These are phyloP conservation scores for Triplophysa tibetana DNA, from an alignment of 2,113 vertebrate genomes.

Conservation along the genomic window DNA sequence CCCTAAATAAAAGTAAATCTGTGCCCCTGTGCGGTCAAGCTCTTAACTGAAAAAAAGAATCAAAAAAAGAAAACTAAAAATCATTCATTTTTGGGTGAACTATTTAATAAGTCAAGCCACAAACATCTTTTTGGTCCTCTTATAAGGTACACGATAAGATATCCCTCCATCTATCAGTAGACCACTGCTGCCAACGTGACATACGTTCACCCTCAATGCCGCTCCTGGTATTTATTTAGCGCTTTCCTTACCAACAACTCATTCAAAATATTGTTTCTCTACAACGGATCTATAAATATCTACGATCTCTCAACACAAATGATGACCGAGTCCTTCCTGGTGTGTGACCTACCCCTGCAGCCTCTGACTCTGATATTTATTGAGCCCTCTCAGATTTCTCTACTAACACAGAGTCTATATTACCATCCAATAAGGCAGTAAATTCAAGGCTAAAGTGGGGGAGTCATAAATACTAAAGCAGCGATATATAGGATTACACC, in stretches of 20 bases:
- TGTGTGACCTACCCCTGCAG: conserved; percentile 40
- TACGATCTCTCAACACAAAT: conserved; percentile 45
- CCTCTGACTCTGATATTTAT: conserved; percentile 45
- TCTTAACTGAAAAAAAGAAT: neutral
- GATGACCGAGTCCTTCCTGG: conserved; percentile 34
- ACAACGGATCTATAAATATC: conserved; percentile 51
- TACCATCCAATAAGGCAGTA: conserved; percentile 50
- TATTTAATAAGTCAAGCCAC: neutral
- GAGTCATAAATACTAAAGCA: conserved; percentile 51
- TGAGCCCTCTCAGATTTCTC: conserved; percentile 44
- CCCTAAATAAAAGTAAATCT: neutral
- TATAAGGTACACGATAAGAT: too few species aligned
- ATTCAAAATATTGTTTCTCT: conserved; percentile 46
- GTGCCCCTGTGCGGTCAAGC: neutral
- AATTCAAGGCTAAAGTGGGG: conserved; percentile 38
- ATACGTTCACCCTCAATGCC: conserved; percentile 1
- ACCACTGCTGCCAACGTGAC: conserved; percentile 18
- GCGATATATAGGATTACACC: conserved; percentile 48
- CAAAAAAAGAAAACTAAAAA: neutral
- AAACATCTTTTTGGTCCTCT: neutral
- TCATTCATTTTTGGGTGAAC: neutral
- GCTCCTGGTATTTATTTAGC: conserved; percentile 29
- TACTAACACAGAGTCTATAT: conserved; percentile 49
- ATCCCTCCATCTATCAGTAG: conserved; percentile 3
- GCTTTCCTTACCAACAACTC: conserved; percentile 30